phyloP scores from a whole-genome alignment of 2,888 invertebrate species.

The Rhogogaster chlorosoma region DNA sequence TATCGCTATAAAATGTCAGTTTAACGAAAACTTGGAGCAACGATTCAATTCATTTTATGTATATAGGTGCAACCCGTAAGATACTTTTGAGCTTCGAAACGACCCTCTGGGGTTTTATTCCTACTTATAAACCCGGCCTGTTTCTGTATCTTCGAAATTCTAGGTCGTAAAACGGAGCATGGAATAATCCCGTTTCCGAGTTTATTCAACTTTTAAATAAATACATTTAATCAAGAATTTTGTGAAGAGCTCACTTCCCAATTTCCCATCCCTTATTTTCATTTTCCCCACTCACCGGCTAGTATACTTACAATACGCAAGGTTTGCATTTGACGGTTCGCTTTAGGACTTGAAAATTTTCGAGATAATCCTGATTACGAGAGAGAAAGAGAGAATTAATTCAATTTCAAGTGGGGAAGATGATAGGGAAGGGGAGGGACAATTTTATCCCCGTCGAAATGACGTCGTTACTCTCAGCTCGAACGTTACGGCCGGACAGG shows the following conservation, averaged over 20 bases:
- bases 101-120: conserved; percentile 10
- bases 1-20: background rate
- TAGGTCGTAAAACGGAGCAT: conserved; percentile 8
- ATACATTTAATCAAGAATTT: conserved; percentile 37
- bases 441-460: conserved; percentile 41
- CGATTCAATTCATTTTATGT: conserved; percentile 3
- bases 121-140: conserved; percentile 11
- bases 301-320: background rate
- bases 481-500: conserved; percentile 44
- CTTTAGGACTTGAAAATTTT: conserved; percentile 1
- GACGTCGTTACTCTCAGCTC: conserved; percentile 42
- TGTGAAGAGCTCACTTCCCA: background rate
- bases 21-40: background rate
- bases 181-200: conserved; percentile 8
- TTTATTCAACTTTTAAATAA: conserved; percentile 36
- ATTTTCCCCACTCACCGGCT: background rate
- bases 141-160: background rate
- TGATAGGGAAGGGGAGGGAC: conserved; percentile 30
- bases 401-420: conserved; percentile 40
- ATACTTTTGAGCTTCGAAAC: conserved; percentile 1
- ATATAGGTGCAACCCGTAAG: background rate
- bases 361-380: conserved; percentile 36
- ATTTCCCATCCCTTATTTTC: background rate
- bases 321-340: background rate
- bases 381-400: conserved; percentile 21